Conservation (phyloP, 2,888 invertebrate genomes). For the Cheilosia vulpina region DNA sequence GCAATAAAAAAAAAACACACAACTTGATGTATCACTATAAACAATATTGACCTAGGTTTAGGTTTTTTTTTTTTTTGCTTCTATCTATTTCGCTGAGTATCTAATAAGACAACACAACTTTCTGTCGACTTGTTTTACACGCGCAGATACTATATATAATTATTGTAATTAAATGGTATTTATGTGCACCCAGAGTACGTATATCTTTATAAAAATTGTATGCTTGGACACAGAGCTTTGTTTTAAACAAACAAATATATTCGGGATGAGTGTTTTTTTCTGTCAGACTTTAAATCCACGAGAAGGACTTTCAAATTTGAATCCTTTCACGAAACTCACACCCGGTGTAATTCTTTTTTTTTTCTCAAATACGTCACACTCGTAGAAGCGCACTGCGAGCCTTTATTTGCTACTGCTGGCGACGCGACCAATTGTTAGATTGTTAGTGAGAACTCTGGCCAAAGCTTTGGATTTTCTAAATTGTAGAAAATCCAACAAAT, state of each 20-base stretch:
- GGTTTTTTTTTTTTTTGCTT: slow-evolving; percentile 59
- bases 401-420: slow-evolving; percentile 64
- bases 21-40: slow-evolving; percentile 74
- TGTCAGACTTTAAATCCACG: slow-evolving; percentile 4
- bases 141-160: slow-evolving; percentile 19
- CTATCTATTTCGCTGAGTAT: slow-evolving; percentile 67
- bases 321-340: slow-evolving; percentile 28
- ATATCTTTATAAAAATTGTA: slow-evolving; percentile 4
- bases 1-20: slow-evolving; percentile 50
- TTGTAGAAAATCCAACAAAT: slow-evolving; percentile 57
- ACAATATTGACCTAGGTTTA: slow-evolving; percentile 75
- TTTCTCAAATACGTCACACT: slow-evolving; percentile 21
- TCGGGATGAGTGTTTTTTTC: background rate
- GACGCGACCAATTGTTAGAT: slow-evolving; percentile 74
- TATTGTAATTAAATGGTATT: slow-evolving; percentile 12
- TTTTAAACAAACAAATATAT: no score
- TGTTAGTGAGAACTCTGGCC: slow-evolving; percentile 67
- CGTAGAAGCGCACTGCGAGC: slow-evolving; percentile 51
- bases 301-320: background rate
- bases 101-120: slow-evolving; percentile 67
- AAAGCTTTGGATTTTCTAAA: slow-evolving; percentile 64
- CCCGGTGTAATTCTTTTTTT: slow-evolving; percentile 20
- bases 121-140: slow-evolving; percentile 20
- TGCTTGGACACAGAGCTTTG: no score
- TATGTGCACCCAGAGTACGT: background rate